Percentiles rank a stretch among this genome's conserved stretches.
Evolutionary conservation across 2,797 vertebrate species (phyloP).

Genomic region (Calcarius lapponicus): DNA sequence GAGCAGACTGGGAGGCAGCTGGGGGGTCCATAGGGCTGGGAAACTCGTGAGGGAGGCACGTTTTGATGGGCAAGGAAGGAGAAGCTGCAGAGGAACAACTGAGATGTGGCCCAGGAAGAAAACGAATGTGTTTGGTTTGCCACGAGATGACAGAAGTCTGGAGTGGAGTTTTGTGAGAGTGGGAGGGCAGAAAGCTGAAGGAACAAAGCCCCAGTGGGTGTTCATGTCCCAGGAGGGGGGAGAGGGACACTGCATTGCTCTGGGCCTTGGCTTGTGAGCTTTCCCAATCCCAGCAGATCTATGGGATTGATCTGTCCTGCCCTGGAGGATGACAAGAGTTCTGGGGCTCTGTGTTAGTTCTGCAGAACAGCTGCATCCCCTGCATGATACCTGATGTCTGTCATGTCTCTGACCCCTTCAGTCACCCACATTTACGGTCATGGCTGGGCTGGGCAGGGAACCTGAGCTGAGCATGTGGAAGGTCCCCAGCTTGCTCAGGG

Average conservation of each 20-base stretch:
- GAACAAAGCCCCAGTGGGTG: not conserved
- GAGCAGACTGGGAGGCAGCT: not conserved
- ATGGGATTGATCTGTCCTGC: not conserved
- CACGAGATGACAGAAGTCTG: not conserved
- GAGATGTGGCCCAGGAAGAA: not conserved
- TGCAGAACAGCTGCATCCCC: not conserved
- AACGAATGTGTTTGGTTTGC: not conserved
- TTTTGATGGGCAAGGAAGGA: not conserved
- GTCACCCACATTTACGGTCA: fast-evolving
- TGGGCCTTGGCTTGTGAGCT: fast-evolving
- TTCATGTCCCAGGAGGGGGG: not conserved
- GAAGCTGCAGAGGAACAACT: not conserved
- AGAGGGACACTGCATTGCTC: not conserved
- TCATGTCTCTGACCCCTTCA: not conserved
- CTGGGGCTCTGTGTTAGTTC: not conserved
- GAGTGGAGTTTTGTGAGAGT: not conserved
- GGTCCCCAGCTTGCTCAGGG: not conserved
- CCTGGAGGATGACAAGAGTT: not conserved
- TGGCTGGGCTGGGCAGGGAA: not conserved
- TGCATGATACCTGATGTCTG: fast-evolving
- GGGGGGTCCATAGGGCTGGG: not conserved
- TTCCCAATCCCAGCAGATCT: not conserved
- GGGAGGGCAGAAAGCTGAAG: not conserved
- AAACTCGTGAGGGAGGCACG: not conserved
- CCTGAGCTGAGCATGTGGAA: fast-evolving